Percentiles rank a stretch among this genome's conserved stretches.
These are phyloP conservation scores for Ladona fulva DNA, from an alignment of 1,140 invertebrate species.

Conservation along the genomic window DNA sequence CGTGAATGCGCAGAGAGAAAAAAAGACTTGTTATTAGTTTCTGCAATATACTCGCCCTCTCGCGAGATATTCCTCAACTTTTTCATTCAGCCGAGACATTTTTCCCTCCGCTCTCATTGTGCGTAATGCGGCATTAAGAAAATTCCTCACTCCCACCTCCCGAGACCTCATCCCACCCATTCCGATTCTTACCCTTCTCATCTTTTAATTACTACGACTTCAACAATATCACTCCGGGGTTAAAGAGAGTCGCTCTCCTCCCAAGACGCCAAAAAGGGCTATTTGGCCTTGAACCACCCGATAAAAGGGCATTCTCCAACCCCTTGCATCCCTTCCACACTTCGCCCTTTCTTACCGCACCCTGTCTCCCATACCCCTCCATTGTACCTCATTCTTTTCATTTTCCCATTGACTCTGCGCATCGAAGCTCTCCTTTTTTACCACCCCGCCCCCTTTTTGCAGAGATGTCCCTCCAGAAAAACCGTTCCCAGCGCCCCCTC, in stretches of 20 bases:
- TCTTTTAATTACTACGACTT: not conserved
- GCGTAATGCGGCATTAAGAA: slow-evolving; percentile 8
- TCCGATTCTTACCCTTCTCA: not conserved
- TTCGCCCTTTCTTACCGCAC: not conserved
- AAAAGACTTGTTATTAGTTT: not conserved
- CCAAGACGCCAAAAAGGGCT: not conserved
- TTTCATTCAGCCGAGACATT: not conserved
- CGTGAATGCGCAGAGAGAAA: not conserved
- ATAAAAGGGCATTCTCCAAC: not conserved
- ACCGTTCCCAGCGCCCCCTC: not conserved
- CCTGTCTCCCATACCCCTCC: not conserved
- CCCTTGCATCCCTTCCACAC: not conserved
- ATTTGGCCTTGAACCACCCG: not conserved
- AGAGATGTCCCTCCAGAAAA: not conserved
- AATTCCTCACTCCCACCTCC: not conserved
- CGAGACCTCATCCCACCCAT: not conserved
- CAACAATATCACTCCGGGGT: not conserved
- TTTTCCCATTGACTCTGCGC: not conserved
- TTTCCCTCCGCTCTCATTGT: slow-evolving; percentile 3
- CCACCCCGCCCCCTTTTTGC: not conserved
- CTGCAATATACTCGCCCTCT: not conserved
- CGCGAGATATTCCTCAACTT: not conserved
- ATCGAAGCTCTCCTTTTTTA: not conserved
- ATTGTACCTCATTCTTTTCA: not conserved
- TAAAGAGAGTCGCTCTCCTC: not conserved